Evolutionary conservation across 1,140 invertebrate species (phyloP).

Genomic region (Brachionus koreanus): DNA sequence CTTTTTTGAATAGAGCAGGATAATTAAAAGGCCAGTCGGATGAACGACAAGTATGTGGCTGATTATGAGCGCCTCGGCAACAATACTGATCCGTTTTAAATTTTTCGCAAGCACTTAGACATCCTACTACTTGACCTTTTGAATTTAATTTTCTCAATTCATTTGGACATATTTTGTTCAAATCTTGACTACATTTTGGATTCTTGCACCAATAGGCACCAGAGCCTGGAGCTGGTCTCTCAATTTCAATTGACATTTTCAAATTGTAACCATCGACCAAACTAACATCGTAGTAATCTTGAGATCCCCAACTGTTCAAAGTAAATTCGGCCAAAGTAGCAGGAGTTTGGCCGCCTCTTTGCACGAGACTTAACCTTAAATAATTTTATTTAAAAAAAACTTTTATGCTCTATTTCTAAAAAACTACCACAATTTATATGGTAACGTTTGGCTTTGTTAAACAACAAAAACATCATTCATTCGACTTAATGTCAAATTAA

Average conservation of each 20-base stretch:
- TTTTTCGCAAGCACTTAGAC: slow-evolving; percentile 31
- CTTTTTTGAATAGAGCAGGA: slow-evolving; percentile 5
- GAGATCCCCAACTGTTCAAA: background rate
- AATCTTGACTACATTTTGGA: background rate
- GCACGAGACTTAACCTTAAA: too few species aligned
- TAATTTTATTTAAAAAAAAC: too few species aligned
- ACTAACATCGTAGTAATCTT: slow-evolving; percentile 22
- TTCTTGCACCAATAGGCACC: slow-evolving; percentile 26
- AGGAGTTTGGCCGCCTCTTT: slow-evolving; percentile 29
- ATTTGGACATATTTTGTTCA: background rate
- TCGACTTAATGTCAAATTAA: too few species aligned
- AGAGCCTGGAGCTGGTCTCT: background rate
- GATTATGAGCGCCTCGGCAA: background rate
- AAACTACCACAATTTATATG: too few species aligned
- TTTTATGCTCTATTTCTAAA: too few species aligned
- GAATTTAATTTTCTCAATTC: background rate
- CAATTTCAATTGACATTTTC: background rate
- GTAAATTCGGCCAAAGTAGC: slow-evolving; percentile 32
- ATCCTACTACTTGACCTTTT: background rate
- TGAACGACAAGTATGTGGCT: background rate
- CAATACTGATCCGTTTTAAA: background rate
- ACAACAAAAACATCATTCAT: too few species aligned
- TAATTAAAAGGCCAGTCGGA: background rate
- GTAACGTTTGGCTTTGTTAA: too few species aligned
- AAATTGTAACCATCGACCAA: slow-evolving; percentile 14